Conservation (phyloP, 2,113 vertebrate species). For the Lanius ludovicianus region DNA sequence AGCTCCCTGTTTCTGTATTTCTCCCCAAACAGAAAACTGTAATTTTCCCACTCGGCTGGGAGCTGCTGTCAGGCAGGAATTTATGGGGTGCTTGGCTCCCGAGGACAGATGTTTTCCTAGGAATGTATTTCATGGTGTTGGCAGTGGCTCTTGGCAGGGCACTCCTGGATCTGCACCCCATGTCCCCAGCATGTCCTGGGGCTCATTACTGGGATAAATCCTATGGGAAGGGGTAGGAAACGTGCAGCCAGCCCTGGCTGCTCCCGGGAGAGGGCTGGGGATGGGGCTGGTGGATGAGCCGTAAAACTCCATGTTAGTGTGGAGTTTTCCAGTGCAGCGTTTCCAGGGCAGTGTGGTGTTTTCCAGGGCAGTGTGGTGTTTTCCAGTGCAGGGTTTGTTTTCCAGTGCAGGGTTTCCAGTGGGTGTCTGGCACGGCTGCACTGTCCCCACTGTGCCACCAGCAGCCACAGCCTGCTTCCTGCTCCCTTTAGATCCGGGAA, state of each 20-base stretch:
- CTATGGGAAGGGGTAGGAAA: background rate
- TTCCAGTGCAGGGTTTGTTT: background rate
- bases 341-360: background rate
- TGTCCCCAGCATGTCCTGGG: fast-evolving
- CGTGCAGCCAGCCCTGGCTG: background rate
- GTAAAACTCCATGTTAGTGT: fast-evolving
- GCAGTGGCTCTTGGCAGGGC: background rate
- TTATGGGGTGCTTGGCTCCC: background rate
- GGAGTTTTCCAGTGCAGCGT: background rate
- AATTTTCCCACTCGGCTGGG: background rate
- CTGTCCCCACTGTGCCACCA: background rate
- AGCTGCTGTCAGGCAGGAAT: background rate
- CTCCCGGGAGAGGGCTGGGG: background rate
- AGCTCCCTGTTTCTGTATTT: fast-evolving
- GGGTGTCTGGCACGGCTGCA: background rate
- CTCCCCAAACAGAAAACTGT: fast-evolving
- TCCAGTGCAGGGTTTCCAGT: background rate
- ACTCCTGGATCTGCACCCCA: background rate
- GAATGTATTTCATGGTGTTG: background rate
- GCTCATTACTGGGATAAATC: background rate
- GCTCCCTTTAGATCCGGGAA: background rate
- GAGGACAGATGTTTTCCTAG: background rate
- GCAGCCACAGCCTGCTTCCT: background rate
- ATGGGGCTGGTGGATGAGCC: background rate
- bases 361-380: background rate